Base-by-base conservation (phyloP, 92 coral and sea anemone genomes). In the Pocillopora meandrina region DNA sequence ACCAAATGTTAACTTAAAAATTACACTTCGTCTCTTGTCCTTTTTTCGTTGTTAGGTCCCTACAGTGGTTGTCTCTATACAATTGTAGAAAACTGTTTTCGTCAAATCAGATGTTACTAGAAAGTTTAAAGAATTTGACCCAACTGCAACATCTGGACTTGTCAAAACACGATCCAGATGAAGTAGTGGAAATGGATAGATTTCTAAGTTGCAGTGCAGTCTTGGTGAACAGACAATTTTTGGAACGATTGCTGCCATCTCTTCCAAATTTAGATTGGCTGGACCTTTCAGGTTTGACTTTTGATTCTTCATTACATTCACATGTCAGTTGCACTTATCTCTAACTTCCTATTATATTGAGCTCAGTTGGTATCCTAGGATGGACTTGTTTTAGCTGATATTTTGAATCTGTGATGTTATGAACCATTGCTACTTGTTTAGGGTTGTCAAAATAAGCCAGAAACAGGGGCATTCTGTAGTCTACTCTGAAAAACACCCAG, bases 71-170 rank as follows among this genome's bases (percentile, higher is more conserved):
- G 69, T 73, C 91, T 49, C n/a, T 95, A 80, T 95, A 90, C 81
- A 93, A 95, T 78, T 95, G 95, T 64, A 61, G 70, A 66, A 91
- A 86, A 33, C 88, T 94, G 66, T 76, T 61, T 23, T 55, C 33
- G 2, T 73, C 85, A 52, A 80, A 65, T 36, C 81, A 78, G 74
- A 72, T 61, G 12, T 74, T 92, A 12, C 19, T 92, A 66, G 77
- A 87, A 17, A 84, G 91, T 23, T 79, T 95, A 36, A 74, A 75
- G 59, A 69, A 90, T 33, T 87, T 95, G 36, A 78, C 79, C 15
- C 73, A 80, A 31, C 83, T 95, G 76, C 88, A 90, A 19, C 91
- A 92, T 65, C 92, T 95, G 21, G 98, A 95, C 88, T 69, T 95
- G 77, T 95, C 98, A 42, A 91, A 89, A 80, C 90, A 90, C 71